These are phyloP conservation scores for Lasiurus borealis DNA, from an alignment of 2,113 vertebrate species.

Conservation along the genomic window DNA sequence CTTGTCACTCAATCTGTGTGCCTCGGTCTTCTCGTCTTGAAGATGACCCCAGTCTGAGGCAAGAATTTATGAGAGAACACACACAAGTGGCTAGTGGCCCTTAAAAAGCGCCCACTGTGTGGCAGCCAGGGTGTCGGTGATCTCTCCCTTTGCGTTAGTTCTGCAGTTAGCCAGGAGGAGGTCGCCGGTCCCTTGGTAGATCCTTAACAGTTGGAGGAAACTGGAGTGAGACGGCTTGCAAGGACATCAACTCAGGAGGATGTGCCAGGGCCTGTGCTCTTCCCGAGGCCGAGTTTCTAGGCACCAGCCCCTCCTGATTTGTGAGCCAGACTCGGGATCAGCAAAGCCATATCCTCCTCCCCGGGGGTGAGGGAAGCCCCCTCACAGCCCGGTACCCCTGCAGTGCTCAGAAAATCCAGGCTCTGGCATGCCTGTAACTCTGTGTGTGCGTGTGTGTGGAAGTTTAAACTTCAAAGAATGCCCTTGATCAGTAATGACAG, in stretches of 20 bases:
- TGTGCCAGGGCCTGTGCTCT: no score
- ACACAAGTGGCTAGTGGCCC: background rate
- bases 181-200: background rate
- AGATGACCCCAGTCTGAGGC: background rate
- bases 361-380: background rate
- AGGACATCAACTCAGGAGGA: background rate
- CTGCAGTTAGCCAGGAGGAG: background rate
- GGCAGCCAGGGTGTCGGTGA: background rate
- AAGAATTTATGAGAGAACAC: fast-evolving
- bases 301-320: background rate
- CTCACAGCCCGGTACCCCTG: background rate
- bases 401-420: background rate
- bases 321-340: background rate
- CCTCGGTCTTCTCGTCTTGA: background rate
- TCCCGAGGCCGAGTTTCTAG: background rate
- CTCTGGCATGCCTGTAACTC: background rate
- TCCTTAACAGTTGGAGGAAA: background rate
- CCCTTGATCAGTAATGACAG: background rate
- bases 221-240: background rate
- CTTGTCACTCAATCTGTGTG: background rate
- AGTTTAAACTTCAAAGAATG: background rate
- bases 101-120: background rate
- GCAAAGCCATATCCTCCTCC: background rate
- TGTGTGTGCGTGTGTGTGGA: no score
- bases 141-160: background rate